Evolutionary conservation across 2,797 vertebrate genomes (phyloP).

Genomic region (Pangasius larnaudii): DNA sequence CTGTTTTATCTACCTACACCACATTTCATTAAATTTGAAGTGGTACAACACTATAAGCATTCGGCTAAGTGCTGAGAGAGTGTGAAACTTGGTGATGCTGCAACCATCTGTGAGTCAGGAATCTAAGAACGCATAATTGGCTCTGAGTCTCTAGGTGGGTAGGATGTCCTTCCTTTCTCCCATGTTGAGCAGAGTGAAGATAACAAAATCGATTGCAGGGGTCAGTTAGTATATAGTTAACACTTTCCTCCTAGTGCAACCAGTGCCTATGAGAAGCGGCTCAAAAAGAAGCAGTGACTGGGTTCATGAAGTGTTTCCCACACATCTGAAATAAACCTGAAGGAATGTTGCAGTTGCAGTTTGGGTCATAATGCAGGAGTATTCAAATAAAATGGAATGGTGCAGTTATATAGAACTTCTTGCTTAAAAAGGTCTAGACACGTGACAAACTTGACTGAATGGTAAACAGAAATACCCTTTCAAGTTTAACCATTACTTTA

Average conservation of each 20-base stretch:
- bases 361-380: neutral
- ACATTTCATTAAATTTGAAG: conserved; percentile 20
- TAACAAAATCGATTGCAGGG: conserved; percentile 7
- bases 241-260: neutral
- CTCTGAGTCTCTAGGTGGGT: neutral
- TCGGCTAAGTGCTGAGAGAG: neutral
- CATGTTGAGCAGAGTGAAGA: neutral
- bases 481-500: neutral
- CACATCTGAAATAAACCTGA: neutral
- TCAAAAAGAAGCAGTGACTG: neutral
- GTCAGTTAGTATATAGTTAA: neutral
- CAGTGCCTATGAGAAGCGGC: neutral
- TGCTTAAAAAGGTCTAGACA: neutral
- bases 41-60: neutral
- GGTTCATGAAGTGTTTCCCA: neutral
- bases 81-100: neutral
- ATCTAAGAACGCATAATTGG: conserved; percentile 18
- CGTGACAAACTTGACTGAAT: neutral
- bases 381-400: neutral
- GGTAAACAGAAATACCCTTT: neutral
- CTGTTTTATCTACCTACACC: neutral
- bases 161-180: conserved; percentile 20
- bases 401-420: neutral
- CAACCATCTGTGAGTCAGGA: conserved; percentile 20
- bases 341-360: neutral